These are phyloP conservation scores for Lacerta bilineata DNA, from an alignment of 2,797 vertebrate genomes.

Conservation along the genomic window DNA sequence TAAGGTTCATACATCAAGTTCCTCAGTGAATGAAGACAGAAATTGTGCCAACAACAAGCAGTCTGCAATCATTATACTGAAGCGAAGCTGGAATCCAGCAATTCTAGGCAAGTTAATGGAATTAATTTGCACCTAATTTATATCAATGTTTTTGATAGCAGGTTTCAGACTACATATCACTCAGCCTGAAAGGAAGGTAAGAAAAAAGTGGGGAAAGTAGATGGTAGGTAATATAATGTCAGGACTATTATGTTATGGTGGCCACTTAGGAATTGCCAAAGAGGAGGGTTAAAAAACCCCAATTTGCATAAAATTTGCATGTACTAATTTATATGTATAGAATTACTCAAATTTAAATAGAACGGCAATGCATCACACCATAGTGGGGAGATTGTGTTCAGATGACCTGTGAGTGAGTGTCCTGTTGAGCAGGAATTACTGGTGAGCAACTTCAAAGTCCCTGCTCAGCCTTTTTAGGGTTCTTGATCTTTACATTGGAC, in stretches of 20 bases:
- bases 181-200: slow-evolving; percentile 33
- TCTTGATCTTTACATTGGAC: too few relatives aligned
- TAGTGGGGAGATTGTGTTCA: neutral
- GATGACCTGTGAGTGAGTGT: neutral
- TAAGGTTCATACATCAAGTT: slow-evolving; percentile 37
- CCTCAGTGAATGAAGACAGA: slow-evolving; percentile 27
- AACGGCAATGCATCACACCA: neutral
- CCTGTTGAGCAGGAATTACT: too few relatives aligned
- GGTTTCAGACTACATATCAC: slow-evolving; percentile 36
- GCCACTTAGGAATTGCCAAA: neutral
- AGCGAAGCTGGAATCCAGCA: neutral
- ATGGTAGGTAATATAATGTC: neutral
- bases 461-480: too few relatives aligned
- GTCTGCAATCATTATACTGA: neutral
- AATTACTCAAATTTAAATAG: neutral
- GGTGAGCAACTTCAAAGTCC: too few relatives aligned
- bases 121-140: slow-evolving; percentile 27
- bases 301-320: neutral
- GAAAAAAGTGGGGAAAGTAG: slow-evolving; percentile 21
- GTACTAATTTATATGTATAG: neutral
- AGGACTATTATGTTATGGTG: neutral
- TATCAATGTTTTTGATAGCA: neutral
- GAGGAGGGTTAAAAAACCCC: neutral
- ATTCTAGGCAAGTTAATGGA: slow-evolving; percentile 11
- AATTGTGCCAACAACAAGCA: slow-evolving; percentile 39